Evolutionary conservation across 2,113 vertebrate species (phyloP), one percentile per base, ranked within the genome.

Genomic region (Sinocyclocheilus anshuiensis): DNA sequence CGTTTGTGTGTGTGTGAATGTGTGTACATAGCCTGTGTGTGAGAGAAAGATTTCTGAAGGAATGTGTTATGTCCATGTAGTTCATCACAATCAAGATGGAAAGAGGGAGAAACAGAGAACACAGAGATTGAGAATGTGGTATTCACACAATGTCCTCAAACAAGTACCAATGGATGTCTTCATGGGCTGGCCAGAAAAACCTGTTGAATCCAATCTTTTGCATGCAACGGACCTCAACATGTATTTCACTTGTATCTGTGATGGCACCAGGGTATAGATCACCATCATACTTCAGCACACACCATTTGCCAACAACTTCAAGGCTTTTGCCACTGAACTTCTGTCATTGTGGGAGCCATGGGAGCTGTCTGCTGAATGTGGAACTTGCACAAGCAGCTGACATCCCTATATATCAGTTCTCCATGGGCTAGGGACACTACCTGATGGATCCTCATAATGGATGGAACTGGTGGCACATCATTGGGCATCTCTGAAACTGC

Each of bases 351-450:
- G 26, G 65, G 26, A 50, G 59, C 65, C 45, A 57, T 63, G 74
- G 84, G 11, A 61, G 76, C n/a, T 18, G 24, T 48, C n/a, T 59
- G 77, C 36, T 55, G 57, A 74, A 12, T 63, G 24, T 1, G 53
- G 29, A 89, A 75, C 16, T 61, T 61, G 71, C 82, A 89, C 48
- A 87, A 69, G 71, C 85, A 89, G 82, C 78, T 87, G 39, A 87
- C 42, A 15, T 87, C 79, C 26, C 81, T 84, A 42, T 86, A 88
- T 24, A 4, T 77, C 77, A 89, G 39, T 71, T 86, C 74, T 87
- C 74, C 83, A 33, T 81, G 61, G 42, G 74, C 36, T 86, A 57
- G 39, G 61, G 72, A 12, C 59, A 63, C 59, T 63, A 4, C 59
- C 59, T 63, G 59, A 24, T 63, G 59, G 59, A 63, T 24, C 59